phyloP scores from a whole-genome alignment of 2,888 invertebrate genomes.

The Lasioglossum lativentre region DNA sequence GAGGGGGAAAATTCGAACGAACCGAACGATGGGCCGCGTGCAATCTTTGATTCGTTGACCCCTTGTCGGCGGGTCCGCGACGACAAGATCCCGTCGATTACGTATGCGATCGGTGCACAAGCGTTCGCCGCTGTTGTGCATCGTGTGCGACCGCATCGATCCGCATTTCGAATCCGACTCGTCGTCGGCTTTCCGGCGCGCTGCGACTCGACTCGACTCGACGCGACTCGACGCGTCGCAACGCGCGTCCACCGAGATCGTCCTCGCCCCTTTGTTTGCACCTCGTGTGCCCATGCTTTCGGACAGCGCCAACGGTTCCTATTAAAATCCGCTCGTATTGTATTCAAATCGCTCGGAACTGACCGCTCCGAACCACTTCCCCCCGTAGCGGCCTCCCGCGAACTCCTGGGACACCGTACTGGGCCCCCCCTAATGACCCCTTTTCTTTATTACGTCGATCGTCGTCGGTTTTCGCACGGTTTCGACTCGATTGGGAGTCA shows the following conservation, averaged over 20 bases:
- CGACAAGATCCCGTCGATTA: slow-evolving; percentile 65
- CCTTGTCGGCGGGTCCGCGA: slow-evolving; percentile 43
- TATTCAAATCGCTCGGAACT: slow-evolving; percentile 81
- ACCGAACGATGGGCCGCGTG: slow-evolving; percentile 26
- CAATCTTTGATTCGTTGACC: slow-evolving; percentile 74
- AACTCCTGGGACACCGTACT: background rate
- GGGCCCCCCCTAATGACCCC: background rate
- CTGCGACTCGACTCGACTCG: background rate
- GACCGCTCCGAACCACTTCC: slow-evolving; percentile 26
- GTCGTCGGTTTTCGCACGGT: background rate
- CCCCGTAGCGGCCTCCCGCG: background rate
- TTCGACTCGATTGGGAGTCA: too few species aligned
- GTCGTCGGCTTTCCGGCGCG: slow-evolving; percentile 31
- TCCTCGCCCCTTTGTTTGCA: slow-evolving; percentile 79
- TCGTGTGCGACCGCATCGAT: slow-evolving; percentile 84
- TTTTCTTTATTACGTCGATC: background rate
- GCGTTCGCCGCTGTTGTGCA: slow-evolving; percentile 68
- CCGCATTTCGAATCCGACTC: slow-evolving; percentile 76
- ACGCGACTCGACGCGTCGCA: background rate
- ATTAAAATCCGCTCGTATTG: slow-evolving; percentile 80
- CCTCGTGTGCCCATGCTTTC: slow-evolving; percentile 79
- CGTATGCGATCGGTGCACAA: slow-evolving; percentile 79
- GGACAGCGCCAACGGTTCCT: slow-evolving; percentile 74
- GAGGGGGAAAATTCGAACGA: slow-evolving; percentile 55
- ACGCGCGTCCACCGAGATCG: slow-evolving; percentile 11